phyloP scores from a whole-genome alignment of 2,888 invertebrate genomes.

The Drosophila pullipes region DNA sequence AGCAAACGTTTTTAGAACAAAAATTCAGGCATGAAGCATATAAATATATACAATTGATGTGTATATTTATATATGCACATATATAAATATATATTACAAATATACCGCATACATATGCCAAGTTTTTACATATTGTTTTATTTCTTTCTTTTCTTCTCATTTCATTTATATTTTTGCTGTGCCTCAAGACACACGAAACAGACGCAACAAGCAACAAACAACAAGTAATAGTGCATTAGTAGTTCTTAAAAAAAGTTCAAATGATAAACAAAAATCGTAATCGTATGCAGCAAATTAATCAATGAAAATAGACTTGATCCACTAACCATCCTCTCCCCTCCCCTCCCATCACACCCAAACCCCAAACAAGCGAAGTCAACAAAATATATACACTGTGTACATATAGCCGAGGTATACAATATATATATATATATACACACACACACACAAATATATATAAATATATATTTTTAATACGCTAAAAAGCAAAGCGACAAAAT shows the following conservation, averaged over 20 bases:
- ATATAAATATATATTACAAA: slow-evolving; percentile 54
- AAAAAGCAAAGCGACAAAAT: slow-evolving; percentile 47
- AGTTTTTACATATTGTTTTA: slow-evolving; percentile 41
- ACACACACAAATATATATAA: neutral
- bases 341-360: neutral
- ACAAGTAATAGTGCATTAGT: slow-evolving; percentile 77
- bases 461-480: slow-evolving; percentile 72
- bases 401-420: slow-evolving; percentile 42
- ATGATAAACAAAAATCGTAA: slow-evolving; percentile 15
- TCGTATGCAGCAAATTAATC: slow-evolving; percentile 18
- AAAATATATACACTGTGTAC: slow-evolving; percentile 53
- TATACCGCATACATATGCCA: slow-evolving; percentile 59
- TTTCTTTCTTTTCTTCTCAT: slow-evolving; percentile 19
- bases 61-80: slow-evolving; percentile 43
- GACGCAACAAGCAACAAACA: slow-evolving; percentile 68
- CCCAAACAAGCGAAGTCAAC: slow-evolving; percentile 12
- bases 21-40: slow-evolving; percentile 45
- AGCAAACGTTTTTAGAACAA: slow-evolving; percentile 76
- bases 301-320: slow-evolving; percentile 38
- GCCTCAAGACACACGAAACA: slow-evolving; percentile 55
- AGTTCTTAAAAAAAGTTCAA: slow-evolving; percentile 72
- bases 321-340: neutral
- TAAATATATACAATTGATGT: slow-evolving; percentile 23
- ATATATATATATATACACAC: slow-evolving; percentile 29
- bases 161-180: slow-evolving; percentile 27